Conservation (phyloP, 2,797 vertebrate genomes). For the Enteromius paludinosus region DNA sequence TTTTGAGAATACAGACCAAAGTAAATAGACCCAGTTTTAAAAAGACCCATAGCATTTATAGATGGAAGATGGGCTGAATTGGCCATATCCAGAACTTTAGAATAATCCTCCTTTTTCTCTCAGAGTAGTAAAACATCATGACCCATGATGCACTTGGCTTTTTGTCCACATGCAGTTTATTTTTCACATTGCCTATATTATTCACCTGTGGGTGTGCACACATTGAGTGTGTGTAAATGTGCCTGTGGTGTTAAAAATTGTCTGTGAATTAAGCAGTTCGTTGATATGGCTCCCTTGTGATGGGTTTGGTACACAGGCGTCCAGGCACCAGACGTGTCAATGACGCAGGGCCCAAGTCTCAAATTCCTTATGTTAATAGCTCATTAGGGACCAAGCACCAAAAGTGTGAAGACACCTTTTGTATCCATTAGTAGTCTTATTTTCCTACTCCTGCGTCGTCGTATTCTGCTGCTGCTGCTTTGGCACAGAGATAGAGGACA, state of each 20-base stretch:
- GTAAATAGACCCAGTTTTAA: slow-evolving; percentile 7
- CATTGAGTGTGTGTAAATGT: neutral
- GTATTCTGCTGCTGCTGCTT: neutral
- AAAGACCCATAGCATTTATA: neutral
- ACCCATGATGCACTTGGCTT: neutral
- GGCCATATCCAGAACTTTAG: neutral
- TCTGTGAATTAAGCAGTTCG: neutral
- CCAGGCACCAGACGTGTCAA: neutral
- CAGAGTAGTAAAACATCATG: slow-evolving; percentile 21
- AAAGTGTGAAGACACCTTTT: neutral
- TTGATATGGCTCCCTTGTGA: neutral
- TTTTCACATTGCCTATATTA: neutral
- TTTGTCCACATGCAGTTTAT: neutral
- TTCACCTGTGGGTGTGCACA: neutral
- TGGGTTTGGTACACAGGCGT: neutral
- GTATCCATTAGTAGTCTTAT: neutral
- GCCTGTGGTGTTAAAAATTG: neutral
- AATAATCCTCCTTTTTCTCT: neutral
- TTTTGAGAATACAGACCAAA: neutral
- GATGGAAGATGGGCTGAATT: neutral
- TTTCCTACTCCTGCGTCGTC: neutral
- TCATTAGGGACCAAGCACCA: neutral
- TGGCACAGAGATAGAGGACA: neutral
- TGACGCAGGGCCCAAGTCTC: neutral
- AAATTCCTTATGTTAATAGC: neutral